phyloP scores from a whole-genome alignment of 2,113 vertebrate genomes.

The Gopherus evgoodei region DNA sequence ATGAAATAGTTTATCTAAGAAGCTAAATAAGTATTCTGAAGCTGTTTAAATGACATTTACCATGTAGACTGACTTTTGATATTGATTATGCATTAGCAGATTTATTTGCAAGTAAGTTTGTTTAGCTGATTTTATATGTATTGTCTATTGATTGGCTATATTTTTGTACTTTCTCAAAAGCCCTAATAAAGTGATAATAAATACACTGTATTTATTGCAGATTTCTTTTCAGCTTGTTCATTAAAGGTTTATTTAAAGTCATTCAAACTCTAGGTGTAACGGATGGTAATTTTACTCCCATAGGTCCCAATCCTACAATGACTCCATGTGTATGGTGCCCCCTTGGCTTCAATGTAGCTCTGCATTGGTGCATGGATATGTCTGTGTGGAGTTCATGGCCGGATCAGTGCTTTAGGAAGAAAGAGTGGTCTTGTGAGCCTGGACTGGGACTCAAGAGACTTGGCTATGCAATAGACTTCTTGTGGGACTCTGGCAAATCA shows the following conservation, averaged over 20 bases:
- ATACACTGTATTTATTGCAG: not conserved
- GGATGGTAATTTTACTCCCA: not conserved
- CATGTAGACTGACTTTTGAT: accelerated
- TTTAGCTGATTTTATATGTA: not conserved
- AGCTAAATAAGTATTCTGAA: not conserved
- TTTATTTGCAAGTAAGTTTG: not conserved
- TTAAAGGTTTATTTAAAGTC: not conserved
- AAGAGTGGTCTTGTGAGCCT: not conserved
- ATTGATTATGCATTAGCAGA: not conserved
- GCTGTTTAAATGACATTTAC: not conserved
- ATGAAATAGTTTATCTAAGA: not conserved
- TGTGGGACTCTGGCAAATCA: not conserved
- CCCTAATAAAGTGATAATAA: not conserved
- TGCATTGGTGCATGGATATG: not conserved
- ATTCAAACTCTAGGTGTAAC: not conserved
- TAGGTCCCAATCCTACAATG: not conserved
- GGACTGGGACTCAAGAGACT: not conserved
- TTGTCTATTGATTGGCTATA: not conserved
- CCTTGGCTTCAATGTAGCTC: not conserved
- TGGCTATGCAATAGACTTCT: not conserved
- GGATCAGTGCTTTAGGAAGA: not conserved
- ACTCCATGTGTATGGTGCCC: not conserved
- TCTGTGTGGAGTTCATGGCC: not conserved
- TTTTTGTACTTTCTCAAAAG: constrained; percentile 18
- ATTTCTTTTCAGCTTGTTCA: not conserved